Evolutionary conservation across 2,113 vertebrate genomes (phyloP).

Genomic region (Thymallus thymallus): DNA sequence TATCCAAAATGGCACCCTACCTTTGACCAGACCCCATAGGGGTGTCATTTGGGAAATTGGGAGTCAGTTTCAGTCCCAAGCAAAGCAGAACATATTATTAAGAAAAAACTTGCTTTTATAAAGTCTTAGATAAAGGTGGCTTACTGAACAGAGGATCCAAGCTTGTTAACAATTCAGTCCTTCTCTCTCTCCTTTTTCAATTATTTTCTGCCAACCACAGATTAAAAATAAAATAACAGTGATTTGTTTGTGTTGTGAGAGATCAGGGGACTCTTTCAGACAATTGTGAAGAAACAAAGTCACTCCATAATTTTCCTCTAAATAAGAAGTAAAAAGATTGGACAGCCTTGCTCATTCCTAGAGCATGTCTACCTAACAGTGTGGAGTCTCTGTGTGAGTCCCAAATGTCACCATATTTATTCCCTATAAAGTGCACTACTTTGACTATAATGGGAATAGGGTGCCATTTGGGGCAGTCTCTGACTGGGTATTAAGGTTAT

Average conservation of each 20-base stretch:
- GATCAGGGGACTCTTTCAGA: constrained; percentile 56
- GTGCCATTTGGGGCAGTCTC: background rate
- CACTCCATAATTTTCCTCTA: constrained; percentile 24
- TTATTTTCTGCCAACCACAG: constrained; percentile 64
- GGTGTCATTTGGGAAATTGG: too few species aligned
- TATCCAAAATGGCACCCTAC: too few species aligned
- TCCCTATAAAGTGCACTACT: background rate
- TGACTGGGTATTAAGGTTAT: background rate
- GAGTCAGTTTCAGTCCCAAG: constrained; percentile 59
- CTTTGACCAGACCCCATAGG: too few species aligned
- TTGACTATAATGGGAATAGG: constrained; percentile 6
- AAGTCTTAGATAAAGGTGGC: constrained; percentile 68
- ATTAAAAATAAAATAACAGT: constrained; percentile 66
- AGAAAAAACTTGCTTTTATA: constrained; percentile 41
- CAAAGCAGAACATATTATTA: constrained; percentile 77
- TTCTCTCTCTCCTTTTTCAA: constrained; percentile 56
- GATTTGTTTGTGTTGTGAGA: constrained; percentile 69
- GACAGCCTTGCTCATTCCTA: constrained; percentile 26
- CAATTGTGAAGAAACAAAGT: constrained; percentile 55
- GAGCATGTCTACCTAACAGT: constrained; percentile 24
- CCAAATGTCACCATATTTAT: background rate
- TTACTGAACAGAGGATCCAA: constrained; percentile 69
- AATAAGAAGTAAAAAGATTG: constrained; percentile 30
- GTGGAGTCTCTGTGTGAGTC: background rate
- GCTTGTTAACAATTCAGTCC: constrained; percentile 74